Evolutionary conservation across 2,797 vertebrate genomes (phyloP).

Genomic region (Spinus olivaceus): DNA sequence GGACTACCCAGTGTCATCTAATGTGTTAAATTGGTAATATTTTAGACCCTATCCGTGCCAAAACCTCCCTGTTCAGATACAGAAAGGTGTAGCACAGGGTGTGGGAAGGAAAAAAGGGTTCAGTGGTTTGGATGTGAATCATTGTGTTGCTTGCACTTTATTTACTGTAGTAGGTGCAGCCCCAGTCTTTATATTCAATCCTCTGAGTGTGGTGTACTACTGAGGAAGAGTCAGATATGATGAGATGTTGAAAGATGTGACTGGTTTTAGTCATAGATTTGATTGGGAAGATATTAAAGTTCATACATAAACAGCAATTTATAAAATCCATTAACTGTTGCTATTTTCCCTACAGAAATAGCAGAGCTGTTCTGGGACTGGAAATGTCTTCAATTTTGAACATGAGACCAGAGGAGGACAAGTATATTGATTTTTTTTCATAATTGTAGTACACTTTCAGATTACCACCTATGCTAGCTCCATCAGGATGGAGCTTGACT

Average conservation of each 20-base stretch:
- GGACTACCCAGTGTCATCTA: not conserved
- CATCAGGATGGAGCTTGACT: not conserved
- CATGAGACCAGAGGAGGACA: not conserved
- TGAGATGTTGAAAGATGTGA: not conserved
- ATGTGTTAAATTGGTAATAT: not conserved
- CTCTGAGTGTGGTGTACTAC: not conserved
- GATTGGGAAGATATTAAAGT: not conserved
- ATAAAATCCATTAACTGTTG: not conserved
- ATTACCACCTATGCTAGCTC: not conserved
- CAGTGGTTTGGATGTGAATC: not conserved
- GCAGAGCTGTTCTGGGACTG: not conserved
- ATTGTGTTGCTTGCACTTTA: not conserved
- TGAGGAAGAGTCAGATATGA: not conserved
- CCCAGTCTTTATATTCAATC: no score
- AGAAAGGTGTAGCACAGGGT: not conserved
- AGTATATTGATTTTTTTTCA: not conserved
- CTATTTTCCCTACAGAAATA: not conserved
- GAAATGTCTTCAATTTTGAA: not conserved
- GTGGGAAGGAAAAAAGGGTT: not conserved
- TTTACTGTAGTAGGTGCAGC: not conserved
- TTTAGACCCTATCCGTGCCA: not conserved
- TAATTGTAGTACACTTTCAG: not conserved
- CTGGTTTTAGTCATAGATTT: not conserved
- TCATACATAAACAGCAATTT: not conserved
- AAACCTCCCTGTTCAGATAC: not conserved